Percentiles rank a stretch among this genome's conserved stretches.
Evolutionary conservation across 2,113 vertebrate species (phyloP).

Genomic region (Microcebus jonahi): DNA sequence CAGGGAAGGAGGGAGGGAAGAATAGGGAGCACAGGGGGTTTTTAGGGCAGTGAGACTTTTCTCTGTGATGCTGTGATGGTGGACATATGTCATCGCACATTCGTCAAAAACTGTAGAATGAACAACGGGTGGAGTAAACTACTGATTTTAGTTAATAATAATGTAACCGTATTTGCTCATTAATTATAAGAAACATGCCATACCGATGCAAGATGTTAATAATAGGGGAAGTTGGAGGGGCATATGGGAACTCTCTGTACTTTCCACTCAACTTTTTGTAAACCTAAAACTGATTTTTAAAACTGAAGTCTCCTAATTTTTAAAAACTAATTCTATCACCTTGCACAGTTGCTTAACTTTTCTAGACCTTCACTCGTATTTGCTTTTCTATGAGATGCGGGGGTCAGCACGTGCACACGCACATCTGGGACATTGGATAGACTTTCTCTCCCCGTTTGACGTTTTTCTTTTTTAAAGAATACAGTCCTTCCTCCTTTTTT

Average conservation of each 20-base stretch:
- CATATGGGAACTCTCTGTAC: neutral
- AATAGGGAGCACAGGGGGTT: neutral
- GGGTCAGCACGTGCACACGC: neutral
- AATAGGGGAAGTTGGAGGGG: neutral
- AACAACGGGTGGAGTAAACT: neutral
- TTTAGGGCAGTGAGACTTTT: neutral
- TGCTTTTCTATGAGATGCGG: neutral
- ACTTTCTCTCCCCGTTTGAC: neutral
- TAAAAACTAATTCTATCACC: neutral
- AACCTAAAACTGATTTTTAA: neutral
- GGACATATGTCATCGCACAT: too few relatives aligned
- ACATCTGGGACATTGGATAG: neutral
- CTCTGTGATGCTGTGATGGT: fast-evolving
- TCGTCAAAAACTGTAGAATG: neutral
- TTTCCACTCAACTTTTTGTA: neutral
- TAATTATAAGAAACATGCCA: neutral
- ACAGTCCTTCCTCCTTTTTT: neutral
- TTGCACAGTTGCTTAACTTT: neutral
- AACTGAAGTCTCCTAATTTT: neutral
- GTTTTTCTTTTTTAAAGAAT: neutral
- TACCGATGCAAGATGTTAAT: neutral
- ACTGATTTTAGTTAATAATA: neutral
- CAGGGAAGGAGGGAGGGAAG: too few relatives aligned
- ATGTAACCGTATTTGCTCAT: neutral
- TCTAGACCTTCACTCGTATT: neutral